Conservation (phyloP, 2,888 invertebrate species). For the Leucania comma region DNA sequence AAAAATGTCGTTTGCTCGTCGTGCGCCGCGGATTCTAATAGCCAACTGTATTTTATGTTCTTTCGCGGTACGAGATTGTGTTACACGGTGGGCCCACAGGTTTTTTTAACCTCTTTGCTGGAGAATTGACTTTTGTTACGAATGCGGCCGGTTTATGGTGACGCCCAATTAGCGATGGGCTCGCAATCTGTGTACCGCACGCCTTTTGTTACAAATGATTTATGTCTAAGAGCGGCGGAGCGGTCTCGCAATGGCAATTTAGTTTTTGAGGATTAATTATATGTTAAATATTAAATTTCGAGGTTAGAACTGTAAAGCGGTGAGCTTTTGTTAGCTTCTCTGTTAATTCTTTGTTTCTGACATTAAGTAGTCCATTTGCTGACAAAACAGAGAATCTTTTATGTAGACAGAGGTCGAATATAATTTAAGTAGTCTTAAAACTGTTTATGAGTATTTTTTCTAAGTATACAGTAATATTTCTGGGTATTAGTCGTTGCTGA, state of each 20-base stretch:
- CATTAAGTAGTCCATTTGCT: conserved; percentile 55
- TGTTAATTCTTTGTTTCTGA: conserved; percentile 61
- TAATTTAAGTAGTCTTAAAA: conserved; percentile 42
- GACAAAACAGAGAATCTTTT: conserved; percentile 51
- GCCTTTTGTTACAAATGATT: conserved; percentile 87
- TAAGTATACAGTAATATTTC: conserved; percentile 49
- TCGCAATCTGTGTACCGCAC: conserved; percentile 72
- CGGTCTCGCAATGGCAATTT: conserved; percentile 69
- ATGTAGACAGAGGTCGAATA: conserved; percentile 23
- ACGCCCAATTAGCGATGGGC: conserved; percentile 80
- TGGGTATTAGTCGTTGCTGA: conserved; percentile 37
- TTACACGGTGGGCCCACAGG: conserved; percentile 78
- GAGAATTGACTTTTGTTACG: conserved; percentile 74
- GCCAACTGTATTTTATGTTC: conserved; percentile 83
- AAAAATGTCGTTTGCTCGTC: conserved; percentile 83
- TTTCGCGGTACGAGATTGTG: conserved; percentile 85
- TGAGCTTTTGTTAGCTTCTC: conserved; percentile 52
- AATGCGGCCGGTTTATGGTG: conserved; percentile 74
- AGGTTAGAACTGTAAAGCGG: conserved; percentile 66
- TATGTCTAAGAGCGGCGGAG: conserved; percentile 75
- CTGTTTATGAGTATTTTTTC: conserved; percentile 55
- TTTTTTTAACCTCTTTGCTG: conserved; percentile 76
- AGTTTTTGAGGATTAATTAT: conserved; percentile 70
- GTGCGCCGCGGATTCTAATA: conserved; percentile 81
- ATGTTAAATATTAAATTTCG: conserved; percentile 70